phyloP scores from a whole-genome alignment of 2,113 vertebrate genomes.

The Thunnus maccoyii region DNA sequence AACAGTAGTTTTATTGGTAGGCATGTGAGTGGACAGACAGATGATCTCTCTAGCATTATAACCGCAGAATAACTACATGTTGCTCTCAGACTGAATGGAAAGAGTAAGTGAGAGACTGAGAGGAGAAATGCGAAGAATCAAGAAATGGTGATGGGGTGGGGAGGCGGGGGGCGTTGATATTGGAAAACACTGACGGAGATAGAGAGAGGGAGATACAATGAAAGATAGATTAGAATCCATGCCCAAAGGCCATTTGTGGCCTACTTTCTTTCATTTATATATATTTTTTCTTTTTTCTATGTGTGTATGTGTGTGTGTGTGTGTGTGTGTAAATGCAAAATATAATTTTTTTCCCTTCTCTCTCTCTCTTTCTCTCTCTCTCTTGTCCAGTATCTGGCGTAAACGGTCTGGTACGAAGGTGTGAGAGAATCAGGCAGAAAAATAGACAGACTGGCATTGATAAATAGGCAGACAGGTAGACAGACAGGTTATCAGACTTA shows the following conservation, averaged over 20 bases:
- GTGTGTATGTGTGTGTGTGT: slow-evolving; percentile 16
- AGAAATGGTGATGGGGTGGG: slow-evolving; percentile 1
- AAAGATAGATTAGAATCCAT: slow-evolving; percentile 84
- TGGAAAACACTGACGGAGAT: slow-evolving; percentile 62
- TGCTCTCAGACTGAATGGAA: not conserved
- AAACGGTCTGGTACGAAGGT: slow-evolving; percentile 6
- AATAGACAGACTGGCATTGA: not conserved
- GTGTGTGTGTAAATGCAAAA: slow-evolving; percentile 53
- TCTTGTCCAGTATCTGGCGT: slow-evolving; percentile 32
- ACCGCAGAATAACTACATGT: not conserved
- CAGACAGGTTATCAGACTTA: slow-evolving; percentile 80
- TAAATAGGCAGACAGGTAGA: not conserved
- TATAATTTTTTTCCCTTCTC: slow-evolving; percentile 29
- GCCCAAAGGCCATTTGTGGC: slow-evolving; percentile 81
- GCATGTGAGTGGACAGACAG: not conserved
- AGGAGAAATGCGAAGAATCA: slow-evolving; percentile 15
- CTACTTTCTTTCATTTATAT: slow-evolving; percentile 77
- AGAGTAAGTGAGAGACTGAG: not conserved
- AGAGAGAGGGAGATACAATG: slow-evolving; percentile 74
- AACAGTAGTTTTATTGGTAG: not conserved
- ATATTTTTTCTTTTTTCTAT: slow-evolving; percentile 24
- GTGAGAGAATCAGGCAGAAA: not conserved
- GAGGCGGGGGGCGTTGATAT: not conserved
- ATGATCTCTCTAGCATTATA: not conserved
- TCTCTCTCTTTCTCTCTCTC: not conserved